These are phyloP conservation scores for Nannoperca australis DNA, from an alignment of 2,797 vertebrate species.

Conservation along the genomic window DNA sequence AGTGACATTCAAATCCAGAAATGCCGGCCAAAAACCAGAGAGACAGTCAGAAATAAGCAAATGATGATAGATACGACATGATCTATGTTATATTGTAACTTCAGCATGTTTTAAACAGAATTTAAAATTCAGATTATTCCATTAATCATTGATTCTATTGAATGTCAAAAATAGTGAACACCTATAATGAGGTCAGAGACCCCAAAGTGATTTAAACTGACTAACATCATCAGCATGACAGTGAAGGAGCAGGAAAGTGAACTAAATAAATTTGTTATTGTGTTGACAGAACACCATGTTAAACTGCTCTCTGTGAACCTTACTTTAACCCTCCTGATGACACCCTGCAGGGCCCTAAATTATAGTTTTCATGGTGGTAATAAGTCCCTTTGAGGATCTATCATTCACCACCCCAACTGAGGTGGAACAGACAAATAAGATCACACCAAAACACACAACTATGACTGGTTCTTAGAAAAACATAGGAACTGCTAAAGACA, in stretches of 20 bases:
- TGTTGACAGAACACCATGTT: conserved; percentile 54
- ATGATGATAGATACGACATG: background rate
- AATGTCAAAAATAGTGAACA: background rate
- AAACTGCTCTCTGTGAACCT: conserved; percentile 17
- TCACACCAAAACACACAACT: conserved; percentile 42
- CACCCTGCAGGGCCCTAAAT: conserved; percentile 47
- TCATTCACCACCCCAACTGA: conserved; percentile 29
- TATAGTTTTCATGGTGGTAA: conserved; percentile 56
- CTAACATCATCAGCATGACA: background rate
- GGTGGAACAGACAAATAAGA: conserved; percentile 33
- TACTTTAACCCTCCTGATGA: conserved; percentile 54
- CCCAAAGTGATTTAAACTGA: background rate
- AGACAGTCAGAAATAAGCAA: background rate
- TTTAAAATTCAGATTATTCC: background rate
- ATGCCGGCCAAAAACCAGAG: background rate
- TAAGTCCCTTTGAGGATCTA: conserved; percentile 21
- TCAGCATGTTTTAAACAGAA: background rate
- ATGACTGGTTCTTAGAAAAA: conserved; percentile 27
- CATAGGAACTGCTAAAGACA: background rate
- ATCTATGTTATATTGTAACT: background rate
- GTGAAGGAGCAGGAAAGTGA: background rate
- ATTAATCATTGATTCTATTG: background rate
- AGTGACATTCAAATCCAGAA: background rate
- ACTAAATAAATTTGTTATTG: conserved; percentile 35
- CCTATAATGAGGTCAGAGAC: background rate